A percentile compares a stretch with the other conserved stretches of the same genome.
Evolutionary conservation across 2,113 vertebrate genomes (phyloP).

Genomic region (Plecturocebus donacophilus): DNA sequence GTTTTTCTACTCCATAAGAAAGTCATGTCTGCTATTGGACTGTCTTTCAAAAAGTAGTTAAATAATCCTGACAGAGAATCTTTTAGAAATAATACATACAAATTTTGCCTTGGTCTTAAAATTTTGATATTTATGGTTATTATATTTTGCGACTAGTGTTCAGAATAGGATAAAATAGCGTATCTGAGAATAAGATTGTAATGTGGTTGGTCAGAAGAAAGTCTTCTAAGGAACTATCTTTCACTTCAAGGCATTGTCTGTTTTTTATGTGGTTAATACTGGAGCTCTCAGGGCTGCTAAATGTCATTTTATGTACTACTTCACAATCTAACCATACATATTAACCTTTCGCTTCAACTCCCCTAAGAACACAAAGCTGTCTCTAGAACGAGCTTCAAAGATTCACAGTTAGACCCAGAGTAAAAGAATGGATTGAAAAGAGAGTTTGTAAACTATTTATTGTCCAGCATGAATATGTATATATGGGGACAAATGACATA

Average conservation of each 20-base stretch:
- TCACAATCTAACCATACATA: not conserved
- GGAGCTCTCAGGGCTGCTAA: not conserved
- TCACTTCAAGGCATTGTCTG: slow-evolving; percentile 15
- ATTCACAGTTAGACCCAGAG: not conserved
- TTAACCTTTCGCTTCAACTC: slow-evolving; percentile 18
- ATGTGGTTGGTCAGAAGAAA: slow-evolving; percentile 53
- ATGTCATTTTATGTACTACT: slow-evolving; percentile 32
- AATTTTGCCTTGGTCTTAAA: slow-evolving; percentile 35
- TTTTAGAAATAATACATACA: slow-evolving; percentile 24
- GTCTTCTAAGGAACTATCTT: slow-evolving; percentile 32
- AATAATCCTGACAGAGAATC: slow-evolving; percentile 59
- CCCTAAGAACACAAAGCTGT: slow-evolving; percentile 23
- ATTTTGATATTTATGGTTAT: slow-evolving; percentile 37
- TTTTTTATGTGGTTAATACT: slow-evolving; percentile 20
- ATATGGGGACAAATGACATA: not conserved
- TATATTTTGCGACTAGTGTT: slow-evolving; percentile 56
- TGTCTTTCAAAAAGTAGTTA: slow-evolving; percentile 28
- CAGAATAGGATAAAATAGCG: slow-evolving; percentile 56
- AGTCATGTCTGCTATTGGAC: not conserved
- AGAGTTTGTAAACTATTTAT: slow-evolving; percentile 23
- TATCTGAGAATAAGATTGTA: slow-evolving; percentile 44
- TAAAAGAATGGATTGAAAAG: slow-evolving; percentile 38
- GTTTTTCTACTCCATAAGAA: not conserved
- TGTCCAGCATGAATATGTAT: not conserved
- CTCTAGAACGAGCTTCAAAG: not conserved